These are phyloP conservation scores for Crypturellus undulatus DNA, from an alignment of 2,113 vertebrate species.

Conservation along the genomic window DNA sequence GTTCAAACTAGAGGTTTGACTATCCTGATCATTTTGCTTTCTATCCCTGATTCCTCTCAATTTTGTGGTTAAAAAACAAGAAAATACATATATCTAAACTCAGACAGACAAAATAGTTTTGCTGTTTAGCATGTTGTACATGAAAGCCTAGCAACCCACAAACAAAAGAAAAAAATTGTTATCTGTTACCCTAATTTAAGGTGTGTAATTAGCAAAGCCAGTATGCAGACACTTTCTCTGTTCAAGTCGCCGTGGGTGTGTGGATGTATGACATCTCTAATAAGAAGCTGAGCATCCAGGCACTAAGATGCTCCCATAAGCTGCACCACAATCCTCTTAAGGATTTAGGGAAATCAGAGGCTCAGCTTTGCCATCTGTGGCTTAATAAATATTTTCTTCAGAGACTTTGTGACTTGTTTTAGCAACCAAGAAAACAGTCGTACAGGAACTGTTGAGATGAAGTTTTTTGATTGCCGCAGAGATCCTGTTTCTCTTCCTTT, in stretches of 20 bases:
- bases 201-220: conserved; percentile 45
- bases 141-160: neutral
- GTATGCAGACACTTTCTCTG: conserved; percentile 28
- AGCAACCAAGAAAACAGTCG: conserved; percentile 40
- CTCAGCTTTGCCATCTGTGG: conserved; percentile 71
- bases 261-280: conserved; percentile 60
- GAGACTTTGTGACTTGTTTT: conserved; percentile 66
- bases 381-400: conserved; percentile 71
- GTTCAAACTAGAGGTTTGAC: neutral
- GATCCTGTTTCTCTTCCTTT: neutral
- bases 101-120: neutral
- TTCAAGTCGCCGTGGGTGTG: conserved; percentile 17
- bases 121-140: neutral
- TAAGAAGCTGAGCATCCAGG: conserved; percentile 64
- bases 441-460: neutral
- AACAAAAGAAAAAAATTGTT: neutral
- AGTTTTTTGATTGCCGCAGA: neutral
- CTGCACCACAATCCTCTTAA: conserved; percentile 73
- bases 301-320: conserved; percentile 71
- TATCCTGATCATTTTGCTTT: neutral
- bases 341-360: conserved; percentile 75
- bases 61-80: neutral
- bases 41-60: neutral
- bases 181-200: conserved; percentile 34
- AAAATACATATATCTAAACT: neutral